Conservation (phyloP, 2,113 vertebrate genomes). For the Coturnix japonica region DNA sequence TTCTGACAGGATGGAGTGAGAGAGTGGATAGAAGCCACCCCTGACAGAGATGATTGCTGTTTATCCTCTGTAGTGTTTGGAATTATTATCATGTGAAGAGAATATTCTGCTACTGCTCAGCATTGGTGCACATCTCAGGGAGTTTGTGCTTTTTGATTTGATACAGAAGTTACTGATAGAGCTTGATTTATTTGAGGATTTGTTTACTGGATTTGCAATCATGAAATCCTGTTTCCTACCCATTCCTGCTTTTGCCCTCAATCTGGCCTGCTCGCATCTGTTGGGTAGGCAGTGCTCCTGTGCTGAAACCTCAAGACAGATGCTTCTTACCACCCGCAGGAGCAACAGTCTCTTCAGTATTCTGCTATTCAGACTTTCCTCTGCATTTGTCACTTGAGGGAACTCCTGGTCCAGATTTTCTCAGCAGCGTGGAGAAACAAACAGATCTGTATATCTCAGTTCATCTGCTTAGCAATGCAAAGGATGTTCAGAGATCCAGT, state of each 20-base stretch:
- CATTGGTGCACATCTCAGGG: not conserved
- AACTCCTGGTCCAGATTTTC: not conserved
- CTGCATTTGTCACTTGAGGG: not conserved
- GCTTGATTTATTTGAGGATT: not conserved
- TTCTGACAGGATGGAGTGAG: not conserved
- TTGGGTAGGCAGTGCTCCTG: not conserved
- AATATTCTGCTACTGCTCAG: not conserved
- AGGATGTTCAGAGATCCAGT: not conserved
- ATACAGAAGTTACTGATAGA: not conserved
- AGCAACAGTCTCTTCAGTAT: not conserved
- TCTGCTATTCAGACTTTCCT: not conserved
- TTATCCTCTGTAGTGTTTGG: not conserved
- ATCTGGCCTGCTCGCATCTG: not conserved
- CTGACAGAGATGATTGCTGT: not conserved
- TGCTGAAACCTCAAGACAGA: not conserved
- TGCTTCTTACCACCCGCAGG: not conserved
- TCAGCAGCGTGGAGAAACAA: not conserved
- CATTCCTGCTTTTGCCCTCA: not conserved
- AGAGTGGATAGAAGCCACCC: not conserved
- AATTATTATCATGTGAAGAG: not conserved
- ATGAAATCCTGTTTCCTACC: not conserved
- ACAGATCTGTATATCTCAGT: not conserved
- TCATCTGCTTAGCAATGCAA: slow-evolving; percentile 6
- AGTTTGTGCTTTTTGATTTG: not conserved
- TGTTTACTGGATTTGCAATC: not conserved